Evolutionary conservation across 2,888 invertebrate genomes (phyloP).

Genomic region (Xanthorhoe spadicearia): DNA sequence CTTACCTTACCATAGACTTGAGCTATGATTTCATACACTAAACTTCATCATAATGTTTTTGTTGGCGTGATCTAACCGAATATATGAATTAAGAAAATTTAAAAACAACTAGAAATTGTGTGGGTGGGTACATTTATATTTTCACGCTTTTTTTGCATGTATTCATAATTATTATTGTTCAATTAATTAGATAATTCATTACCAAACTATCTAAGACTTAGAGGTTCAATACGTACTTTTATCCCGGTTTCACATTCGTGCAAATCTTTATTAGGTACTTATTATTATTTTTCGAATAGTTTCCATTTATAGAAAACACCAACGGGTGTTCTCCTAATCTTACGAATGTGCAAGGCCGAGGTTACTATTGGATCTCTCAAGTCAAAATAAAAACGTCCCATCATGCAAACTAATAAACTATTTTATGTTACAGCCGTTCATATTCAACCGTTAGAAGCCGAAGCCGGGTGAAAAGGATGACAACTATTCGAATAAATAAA

Average conservation of each 20-base stretch:
- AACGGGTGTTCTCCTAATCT: no score
- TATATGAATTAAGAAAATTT: not conserved
- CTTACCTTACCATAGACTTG: no score
- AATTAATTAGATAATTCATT: slow-evolving; percentile 5
- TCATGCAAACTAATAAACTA: slow-evolving; percentile 17
- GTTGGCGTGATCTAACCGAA: not conserved
- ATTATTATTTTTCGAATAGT: no score
- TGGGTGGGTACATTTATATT: slow-evolving; percentile 2
- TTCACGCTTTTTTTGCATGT: slow-evolving; percentile 45
- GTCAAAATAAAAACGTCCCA: not conserved
- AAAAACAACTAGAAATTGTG: not conserved
- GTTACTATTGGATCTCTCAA: slow-evolving; percentile 14
- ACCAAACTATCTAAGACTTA: slow-evolving; percentile 4
- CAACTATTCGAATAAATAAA: slow-evolving; percentile 2
- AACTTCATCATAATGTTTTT: not conserved
- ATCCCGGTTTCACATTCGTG: not conserved
- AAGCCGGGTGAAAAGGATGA: slow-evolving; percentile 20
- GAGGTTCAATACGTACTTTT: slow-evolving; percentile 17
- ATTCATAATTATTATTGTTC: no score
- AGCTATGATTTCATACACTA: no score
- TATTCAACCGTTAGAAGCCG: slow-evolving; percentile 50
- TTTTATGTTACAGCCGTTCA: slow-evolving; percentile 57
- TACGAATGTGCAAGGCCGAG: not conserved
- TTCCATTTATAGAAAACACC: no score
- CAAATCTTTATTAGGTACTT: not conserved